A percentile compares a stretch with the other conserved stretches of the same genome.
Evolutionary conservation across 2,113 vertebrate species (phyloP).

Genomic region (Oreotrochilus melanogaster): DNA sequence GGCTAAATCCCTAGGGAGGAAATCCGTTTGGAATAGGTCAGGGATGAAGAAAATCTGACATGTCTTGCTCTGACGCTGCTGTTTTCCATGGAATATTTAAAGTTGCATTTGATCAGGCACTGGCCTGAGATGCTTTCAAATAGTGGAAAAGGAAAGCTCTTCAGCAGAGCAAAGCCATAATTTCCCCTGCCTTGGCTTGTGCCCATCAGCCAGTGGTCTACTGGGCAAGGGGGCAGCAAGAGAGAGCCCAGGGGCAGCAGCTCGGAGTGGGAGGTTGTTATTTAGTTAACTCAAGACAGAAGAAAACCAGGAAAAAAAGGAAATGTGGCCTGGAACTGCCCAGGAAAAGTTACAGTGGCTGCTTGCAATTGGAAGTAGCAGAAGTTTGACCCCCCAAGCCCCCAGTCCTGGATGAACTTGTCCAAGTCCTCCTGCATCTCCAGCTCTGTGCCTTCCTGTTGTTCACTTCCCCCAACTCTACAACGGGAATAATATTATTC

Average conservation of each 20-base stretch:
- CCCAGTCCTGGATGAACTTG: background rate
- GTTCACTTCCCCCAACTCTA: conserved; percentile 20
- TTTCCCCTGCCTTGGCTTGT: background rate
- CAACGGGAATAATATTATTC: conserved; percentile 60
- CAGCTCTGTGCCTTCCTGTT: background rate
- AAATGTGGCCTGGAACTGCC: background rate
- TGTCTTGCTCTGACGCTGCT: background rate
- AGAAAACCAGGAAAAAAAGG: background rate
- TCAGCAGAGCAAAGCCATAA: background rate
- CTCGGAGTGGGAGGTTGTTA: background rate
- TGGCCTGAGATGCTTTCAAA: background rate
- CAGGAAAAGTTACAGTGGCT: background rate
- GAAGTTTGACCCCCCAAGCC: background rate
- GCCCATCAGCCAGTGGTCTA: background rate
- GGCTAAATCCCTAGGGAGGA: background rate
- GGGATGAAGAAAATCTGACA: conserved; percentile 11
- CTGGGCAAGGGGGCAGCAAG: accelerated
- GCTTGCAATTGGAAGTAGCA: background rate
- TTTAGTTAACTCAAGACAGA: background rate
- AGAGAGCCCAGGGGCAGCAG: background rate
- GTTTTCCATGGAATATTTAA: conserved; percentile 35
- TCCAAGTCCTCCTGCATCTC: background rate
- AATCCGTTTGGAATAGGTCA: conserved; percentile 21
- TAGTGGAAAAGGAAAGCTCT: background rate
- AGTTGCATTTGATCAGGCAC: background rate